A percentile compares a stretch with the other conserved stretches of the same genome.
Evolutionary conservation across 2,888 invertebrate species (phyloP).

Genomic region (Platycheirus albimanus): DNA sequence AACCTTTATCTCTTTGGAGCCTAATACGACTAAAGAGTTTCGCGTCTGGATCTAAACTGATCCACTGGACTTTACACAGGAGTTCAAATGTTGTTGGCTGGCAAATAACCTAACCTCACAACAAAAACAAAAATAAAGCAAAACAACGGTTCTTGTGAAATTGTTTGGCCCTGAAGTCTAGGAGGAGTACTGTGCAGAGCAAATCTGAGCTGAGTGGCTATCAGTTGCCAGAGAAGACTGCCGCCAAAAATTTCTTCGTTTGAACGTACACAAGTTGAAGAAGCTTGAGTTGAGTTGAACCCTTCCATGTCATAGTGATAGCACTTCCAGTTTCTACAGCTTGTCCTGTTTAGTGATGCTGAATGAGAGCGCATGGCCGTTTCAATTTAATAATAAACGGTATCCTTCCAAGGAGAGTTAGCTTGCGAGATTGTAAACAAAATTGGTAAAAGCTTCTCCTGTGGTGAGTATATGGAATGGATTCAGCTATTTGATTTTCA

Average conservation of each 20-base stretch:
- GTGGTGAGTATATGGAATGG: neutral
- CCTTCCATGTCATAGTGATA: slow-evolving; percentile 11
- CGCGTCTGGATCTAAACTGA: slow-evolving; percentile 70
- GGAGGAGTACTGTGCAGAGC: slow-evolving; percentile 25
- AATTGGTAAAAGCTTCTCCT: slow-evolving; percentile 48
- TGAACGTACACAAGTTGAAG: slow-evolving; percentile 28
- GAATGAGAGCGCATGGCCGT: slow-evolving; percentile 45
- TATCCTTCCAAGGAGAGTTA: slow-evolving; percentile 50
- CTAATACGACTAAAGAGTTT: slow-evolving; percentile 66
- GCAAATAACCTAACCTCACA: no score
- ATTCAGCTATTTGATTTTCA: slow-evolving; percentile 54
- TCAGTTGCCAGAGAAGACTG: slow-evolving; percentile 68
- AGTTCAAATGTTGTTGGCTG: slow-evolving; percentile 22
- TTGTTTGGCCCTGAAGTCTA: slow-evolving; percentile 1
- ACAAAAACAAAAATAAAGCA: slow-evolving; percentile 3
- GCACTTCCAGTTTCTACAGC: slow-evolving; percentile 36
- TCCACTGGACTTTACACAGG: slow-evolving; percentile 43
- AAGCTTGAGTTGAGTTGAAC: slow-evolving; percentile 17
- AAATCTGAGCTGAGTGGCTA: slow-evolving; percentile 62
- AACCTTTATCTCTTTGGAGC: slow-evolving; percentile 40
- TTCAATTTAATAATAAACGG: slow-evolving; percentile 39
- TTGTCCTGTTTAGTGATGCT: neutral
- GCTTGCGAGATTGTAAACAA: slow-evolving; percentile 28
- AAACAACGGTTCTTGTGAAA: slow-evolving; percentile 40
- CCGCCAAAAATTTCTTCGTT: slow-evolving; percentile 69